Evolutionary conservation across 2,113 vertebrate genomes (phyloP).

Genomic region (Gnathonemus longibarbis): DNA sequence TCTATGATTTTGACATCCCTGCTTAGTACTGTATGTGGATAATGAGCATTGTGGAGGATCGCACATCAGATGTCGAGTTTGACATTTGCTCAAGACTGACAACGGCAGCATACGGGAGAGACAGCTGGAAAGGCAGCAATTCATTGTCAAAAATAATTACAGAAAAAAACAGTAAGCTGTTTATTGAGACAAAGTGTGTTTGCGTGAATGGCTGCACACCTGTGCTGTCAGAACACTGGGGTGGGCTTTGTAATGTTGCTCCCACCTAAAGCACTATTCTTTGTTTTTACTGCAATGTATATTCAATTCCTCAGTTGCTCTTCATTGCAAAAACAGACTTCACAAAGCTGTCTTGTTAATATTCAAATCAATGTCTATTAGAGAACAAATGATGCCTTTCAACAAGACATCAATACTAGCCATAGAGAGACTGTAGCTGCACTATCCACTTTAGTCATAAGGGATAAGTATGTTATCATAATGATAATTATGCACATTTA

Average conservation of each 20-base stretch:
- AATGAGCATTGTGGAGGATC: not conserved
- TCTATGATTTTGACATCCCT: not conserved
- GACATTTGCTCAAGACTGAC: not conserved
- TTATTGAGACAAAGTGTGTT: not conserved
- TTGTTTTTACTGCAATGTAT: not conserved
- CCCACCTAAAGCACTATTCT: not conserved
- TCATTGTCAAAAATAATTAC: not conserved
- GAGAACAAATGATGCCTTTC: not conserved
- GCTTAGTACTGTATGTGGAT: not conserved
- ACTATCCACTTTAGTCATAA: not conserved
- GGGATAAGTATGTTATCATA: not conserved
- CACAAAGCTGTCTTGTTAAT: not conserved
- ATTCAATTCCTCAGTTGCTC: not conserved
- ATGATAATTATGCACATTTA: not conserved
- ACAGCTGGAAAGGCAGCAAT: not conserved
- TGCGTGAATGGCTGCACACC: not conserved
- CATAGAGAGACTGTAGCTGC: not conserved
- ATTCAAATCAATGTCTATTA: not conserved
- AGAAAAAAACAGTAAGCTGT: not conserved
- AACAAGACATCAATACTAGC: not conserved
- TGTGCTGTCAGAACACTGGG: not conserved
- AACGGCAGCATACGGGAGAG: not conserved
- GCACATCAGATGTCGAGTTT: not conserved
- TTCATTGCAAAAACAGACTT: not conserved
- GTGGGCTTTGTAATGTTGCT: not conserved